phyloP scores from a whole-genome alignment of 2,888 invertebrate species.

The Yponomeuta plumbellus region DNA sequence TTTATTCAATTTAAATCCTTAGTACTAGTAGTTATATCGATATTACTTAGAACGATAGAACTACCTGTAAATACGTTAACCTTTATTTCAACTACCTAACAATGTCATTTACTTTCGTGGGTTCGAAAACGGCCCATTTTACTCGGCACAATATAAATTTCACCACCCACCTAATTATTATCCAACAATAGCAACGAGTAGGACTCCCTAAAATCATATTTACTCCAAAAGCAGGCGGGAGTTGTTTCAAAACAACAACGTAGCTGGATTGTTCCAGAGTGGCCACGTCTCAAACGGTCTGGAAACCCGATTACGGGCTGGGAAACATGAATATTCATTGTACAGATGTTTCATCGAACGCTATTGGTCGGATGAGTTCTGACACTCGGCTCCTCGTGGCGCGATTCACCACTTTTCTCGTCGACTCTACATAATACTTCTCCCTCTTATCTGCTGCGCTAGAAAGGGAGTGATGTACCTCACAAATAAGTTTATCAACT shows the following conservation, averaged over 20 bases:
- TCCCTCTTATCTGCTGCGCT: background rate
- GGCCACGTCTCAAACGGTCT: conserved; percentile 30
- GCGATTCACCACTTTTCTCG: background rate
- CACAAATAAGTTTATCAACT: background rate
- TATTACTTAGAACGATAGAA: too few relatives aligned
- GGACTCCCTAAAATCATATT: conserved; percentile 3
- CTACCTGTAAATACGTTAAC: too few relatives aligned
- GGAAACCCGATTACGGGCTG: conserved; percentile 40
- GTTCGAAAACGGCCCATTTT: background rate
- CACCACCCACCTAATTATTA: conserved; percentile 6
- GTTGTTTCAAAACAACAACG: conserved; percentile 33
- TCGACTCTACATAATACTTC: background rate
- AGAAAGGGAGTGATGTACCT: background rate
- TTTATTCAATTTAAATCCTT: too few relatives aligned
- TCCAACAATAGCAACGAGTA: background rate
- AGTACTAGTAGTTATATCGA: too few relatives aligned
- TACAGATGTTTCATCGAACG: conserved; percentile 38
- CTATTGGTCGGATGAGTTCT: conserved; percentile 22
- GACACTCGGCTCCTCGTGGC: background rate
- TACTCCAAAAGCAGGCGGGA: conserved; percentile 21
- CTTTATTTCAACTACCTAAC: too few relatives aligned
- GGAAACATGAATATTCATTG: conserved; percentile 50
- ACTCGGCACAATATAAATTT: background rate
- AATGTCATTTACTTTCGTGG: background rate
- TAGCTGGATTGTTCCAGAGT: conserved; percentile 30